Conservation (phyloP, 1,140 invertebrate species). For the Temnothorax curvispinosus region DNA sequence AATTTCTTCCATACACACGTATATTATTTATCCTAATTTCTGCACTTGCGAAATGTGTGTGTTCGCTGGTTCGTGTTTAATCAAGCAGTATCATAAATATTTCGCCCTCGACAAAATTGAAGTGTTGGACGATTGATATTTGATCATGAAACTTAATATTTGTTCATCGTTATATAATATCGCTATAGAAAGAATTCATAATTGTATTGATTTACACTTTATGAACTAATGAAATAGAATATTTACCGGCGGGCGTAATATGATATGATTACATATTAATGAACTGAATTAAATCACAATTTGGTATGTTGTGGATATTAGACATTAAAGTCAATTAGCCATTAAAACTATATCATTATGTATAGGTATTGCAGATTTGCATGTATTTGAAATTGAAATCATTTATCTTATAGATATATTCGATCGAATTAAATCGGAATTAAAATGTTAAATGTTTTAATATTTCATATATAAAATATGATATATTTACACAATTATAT, state of each 20-base stretch:
- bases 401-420: neutral
- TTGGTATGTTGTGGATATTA: conserved; percentile 34
- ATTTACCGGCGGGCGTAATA: conserved; percentile 3
- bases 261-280: conserved; percentile 39
- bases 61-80: conserved; percentile 1
- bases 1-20: neutral
- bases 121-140: conserved; percentile 22
- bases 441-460: conserved; percentile 8
- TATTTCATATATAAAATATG: neutral
- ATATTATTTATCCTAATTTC: conserved; percentile 18
- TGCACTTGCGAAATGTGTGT: neutral
- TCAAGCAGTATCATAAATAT: conserved; percentile 26
- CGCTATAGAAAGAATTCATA: conserved; percentile 51
- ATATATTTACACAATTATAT: neutral
- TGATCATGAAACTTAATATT: conserved; percentile 41
- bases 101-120: neutral
- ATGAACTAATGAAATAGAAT: conserved; percentile 18
- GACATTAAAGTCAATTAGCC: conserved; percentile 32
- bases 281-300: conserved; percentile 45
- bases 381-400: conserved; percentile 21
- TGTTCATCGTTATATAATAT: neutral
- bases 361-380: neutral
- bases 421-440: neutral
- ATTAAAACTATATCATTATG: conserved; percentile 23
- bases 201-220: conserved; percentile 34